Percentiles rank a stretch among this genome's conserved stretches.
phyloP scores from a whole-genome alignment of 2,797 vertebrate genomes.

The Sebastes melanostomus region DNA sequence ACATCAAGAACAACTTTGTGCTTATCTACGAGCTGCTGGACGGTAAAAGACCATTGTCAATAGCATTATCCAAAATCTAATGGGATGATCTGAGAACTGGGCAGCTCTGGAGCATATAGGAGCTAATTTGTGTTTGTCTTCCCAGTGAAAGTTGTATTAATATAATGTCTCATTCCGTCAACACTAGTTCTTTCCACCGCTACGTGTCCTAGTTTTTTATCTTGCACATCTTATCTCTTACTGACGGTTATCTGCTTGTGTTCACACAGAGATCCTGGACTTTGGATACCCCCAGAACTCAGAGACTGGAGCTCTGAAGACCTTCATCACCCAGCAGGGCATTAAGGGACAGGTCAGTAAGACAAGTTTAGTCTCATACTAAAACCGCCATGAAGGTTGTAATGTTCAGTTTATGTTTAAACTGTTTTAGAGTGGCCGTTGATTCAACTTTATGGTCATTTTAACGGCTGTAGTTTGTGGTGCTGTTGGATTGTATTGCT shows the following conservation, averaged over 20 bases:
- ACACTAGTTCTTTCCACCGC: neutral
- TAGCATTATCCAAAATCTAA: neutral
- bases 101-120: neutral
- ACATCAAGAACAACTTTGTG: conserved; percentile 99
- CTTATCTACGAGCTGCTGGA: conserved; percentile 98
- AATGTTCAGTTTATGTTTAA: neutral
- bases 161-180: neutral
- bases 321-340: conserved; percentile 99
- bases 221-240: conserved; percentile 37
- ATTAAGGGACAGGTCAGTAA: conserved; percentile 96
- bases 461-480: too few relatives aligned
- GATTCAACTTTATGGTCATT: too few relatives aligned
- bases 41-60: conserved; percentile 75
- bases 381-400: too few relatives aligned
- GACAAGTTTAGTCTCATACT: neutral
- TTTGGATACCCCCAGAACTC: conserved; percentile 99
- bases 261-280: conserved; percentile 93
- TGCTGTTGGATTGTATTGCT: neutral
- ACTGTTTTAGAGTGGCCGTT: too few relatives aligned
- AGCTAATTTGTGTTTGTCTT: neutral
- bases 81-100: neutral
- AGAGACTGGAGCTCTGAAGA: conserved; percentile 98
- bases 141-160: neutral
- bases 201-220: neutral
- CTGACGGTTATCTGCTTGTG: conserved; percentile 26